These are phyloP conservation scores for Polydrusus pterygomalis DNA, from an alignment of 2,888 invertebrate genomes.

Conservation along the genomic window DNA sequence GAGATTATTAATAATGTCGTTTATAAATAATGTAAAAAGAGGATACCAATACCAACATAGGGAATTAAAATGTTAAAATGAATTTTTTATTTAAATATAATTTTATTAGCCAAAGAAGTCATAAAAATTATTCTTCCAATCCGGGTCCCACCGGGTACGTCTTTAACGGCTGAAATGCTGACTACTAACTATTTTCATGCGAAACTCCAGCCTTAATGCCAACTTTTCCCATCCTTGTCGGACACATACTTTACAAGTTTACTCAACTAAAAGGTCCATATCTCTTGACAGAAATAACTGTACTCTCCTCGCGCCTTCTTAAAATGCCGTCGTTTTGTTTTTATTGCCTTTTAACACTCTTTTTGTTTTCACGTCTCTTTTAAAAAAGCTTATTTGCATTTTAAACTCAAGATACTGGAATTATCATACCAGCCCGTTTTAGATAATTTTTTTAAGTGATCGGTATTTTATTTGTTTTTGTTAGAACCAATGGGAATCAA, in stretches of 20 bases:
- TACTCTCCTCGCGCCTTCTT: conserved; percentile 53
- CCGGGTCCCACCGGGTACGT: too few species aligned
- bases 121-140: too few species aligned
- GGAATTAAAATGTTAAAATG: too few species aligned
- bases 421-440: conserved; percentile 51
- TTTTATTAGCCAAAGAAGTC: too few species aligned
- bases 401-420: conserved; percentile 50
- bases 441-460: conserved; percentile 49
- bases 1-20: too few species aligned
- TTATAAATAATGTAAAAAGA: too few species aligned
- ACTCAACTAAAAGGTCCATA: conserved; percentile 54
- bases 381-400: conserved; percentile 51
- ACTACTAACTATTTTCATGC: not conserved
- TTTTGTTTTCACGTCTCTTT: conserved; percentile 52
- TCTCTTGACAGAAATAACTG: conserved; percentile 55
- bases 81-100: too few species aligned
- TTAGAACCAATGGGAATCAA: too few species aligned
- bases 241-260: conserved; percentile 45
- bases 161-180: too few species aligned
- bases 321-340: conserved; percentile 55
- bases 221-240: conserved; percentile 33
- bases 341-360: conserved; percentile 55
- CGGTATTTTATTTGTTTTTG: conserved; percentile 29
- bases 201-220: conserved; percentile 24
- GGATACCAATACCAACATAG: too few species aligned